These are phyloP conservation scores for Dolomedes plantarius DNA, from an alignment of 2,888 invertebrate genomes.

Conservation along the genomic window DNA sequence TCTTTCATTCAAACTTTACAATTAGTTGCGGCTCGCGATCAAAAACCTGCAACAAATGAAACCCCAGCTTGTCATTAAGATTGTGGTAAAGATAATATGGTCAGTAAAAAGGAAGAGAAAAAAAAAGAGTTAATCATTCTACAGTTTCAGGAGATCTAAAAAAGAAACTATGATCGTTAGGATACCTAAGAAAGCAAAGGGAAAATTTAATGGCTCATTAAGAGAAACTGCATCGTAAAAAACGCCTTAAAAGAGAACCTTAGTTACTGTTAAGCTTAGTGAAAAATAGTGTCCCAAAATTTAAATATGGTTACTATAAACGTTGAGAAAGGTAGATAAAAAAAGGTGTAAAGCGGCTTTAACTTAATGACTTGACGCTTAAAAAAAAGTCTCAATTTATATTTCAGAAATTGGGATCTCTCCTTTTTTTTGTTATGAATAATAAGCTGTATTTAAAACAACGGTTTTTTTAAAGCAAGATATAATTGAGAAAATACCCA, in stretches of 20 bases:
- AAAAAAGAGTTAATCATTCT: slow-evolving; percentile 16
- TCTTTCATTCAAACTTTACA: neutral
- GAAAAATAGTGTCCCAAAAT: slow-evolving; percentile 70
- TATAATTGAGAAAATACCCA: slow-evolving; percentile 34
- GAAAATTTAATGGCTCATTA: slow-evolving; percentile 69
- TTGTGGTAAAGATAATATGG: slow-evolving; percentile 55
- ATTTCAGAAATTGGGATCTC: slow-evolving; percentile 37
- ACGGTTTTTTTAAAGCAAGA: slow-evolving; percentile 34
- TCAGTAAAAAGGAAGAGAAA: slow-evolving; percentile 33
- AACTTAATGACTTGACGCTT: slow-evolving; percentile 54
- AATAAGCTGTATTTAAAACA: slow-evolving; percentile 66
- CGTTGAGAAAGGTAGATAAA: slow-evolving; percentile 37
- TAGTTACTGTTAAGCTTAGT: slow-evolving; percentile 65
- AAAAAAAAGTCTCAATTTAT: slow-evolving; percentile 65
- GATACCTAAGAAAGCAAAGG: slow-evolving; percentile 52
- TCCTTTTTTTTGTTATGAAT: slow-evolving; percentile 51
- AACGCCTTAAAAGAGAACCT: slow-evolving; percentile 51
- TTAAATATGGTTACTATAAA: slow-evolving; percentile 68
- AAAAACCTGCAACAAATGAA: slow-evolving; percentile 42
- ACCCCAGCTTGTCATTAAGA: slow-evolving; percentile 62
- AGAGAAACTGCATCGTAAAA: slow-evolving; percentile 49
- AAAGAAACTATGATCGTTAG: slow-evolving; percentile 51
- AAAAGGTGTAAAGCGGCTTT: slow-evolving; percentile 63
- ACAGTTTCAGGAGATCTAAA: slow-evolving; percentile 34
- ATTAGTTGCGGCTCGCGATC: neutral